phyloP scores from a whole-genome alignment of 2,113 vertebrate genomes.

The Sterrhoptilus dennistouni region DNA sequence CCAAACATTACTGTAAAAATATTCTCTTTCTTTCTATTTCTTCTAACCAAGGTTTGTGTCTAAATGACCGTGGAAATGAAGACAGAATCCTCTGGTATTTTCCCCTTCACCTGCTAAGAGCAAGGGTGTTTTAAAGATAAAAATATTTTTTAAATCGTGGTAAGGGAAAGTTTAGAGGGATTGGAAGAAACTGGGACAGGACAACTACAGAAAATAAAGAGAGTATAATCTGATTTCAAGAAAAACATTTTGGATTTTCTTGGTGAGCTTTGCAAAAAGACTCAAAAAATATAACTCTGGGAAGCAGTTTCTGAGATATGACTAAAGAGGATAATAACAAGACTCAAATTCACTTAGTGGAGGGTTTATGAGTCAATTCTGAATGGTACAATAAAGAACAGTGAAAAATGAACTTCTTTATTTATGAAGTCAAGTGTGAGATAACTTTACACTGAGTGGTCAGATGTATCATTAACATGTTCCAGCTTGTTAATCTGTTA shows the following conservation, averaged over 20 bases:
- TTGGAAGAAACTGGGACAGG: neutral
- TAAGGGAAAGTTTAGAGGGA: neutral
- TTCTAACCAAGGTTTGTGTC: neutral
- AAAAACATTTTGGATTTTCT: neutral
- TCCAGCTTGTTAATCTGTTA: neutral
- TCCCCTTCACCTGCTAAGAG: neutral
- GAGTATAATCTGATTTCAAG: neutral
- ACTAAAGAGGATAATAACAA: neutral
- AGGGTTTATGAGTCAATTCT: neutral
- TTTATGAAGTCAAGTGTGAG: neutral
- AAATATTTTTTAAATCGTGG: neutral
- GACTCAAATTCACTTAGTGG: neutral
- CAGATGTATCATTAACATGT: neutral
- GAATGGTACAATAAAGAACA: neutral
- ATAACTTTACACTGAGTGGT: neutral
- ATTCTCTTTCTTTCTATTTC: neutral
- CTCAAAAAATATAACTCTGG: neutral
- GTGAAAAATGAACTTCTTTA: neutral
- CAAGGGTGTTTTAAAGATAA: neutral
- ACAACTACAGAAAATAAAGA: neutral
- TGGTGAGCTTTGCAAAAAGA: neutral
- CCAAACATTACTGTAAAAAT: neutral
- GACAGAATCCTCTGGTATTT: neutral
- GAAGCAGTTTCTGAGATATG: neutral
- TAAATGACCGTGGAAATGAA: neutral